Evolutionary conservation across 2,113 vertebrate genomes (phyloP).

Genomic region (Actinemys pallida): DNA sequence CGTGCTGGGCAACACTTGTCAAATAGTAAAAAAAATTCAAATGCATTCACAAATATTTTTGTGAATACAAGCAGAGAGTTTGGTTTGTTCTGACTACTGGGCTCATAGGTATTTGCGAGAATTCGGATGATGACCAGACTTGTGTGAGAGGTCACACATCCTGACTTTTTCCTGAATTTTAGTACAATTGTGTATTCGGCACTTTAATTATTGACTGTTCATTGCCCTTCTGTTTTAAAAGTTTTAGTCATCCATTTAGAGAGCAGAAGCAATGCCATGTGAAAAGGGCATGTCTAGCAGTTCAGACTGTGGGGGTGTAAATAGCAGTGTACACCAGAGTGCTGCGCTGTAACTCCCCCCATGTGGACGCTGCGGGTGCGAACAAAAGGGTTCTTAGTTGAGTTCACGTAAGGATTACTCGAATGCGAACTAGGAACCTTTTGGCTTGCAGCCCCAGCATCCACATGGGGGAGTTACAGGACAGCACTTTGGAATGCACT

Average conservation of each 20-base stretch:
- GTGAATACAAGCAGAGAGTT: background rate
- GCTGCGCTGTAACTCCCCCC: too few relatives aligned
- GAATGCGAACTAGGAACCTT: too few relatives aligned
- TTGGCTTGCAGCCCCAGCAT: too few relatives aligned
- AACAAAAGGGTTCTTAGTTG: too few relatives aligned
- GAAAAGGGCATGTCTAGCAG: background rate
- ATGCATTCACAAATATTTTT: conserved; percentile 14
- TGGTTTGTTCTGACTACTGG: conserved; percentile 46
- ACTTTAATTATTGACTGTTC: conserved; percentile 19
- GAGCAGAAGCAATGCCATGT: conserved; percentile 72
- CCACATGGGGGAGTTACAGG: too few relatives aligned
- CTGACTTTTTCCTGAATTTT: too few relatives aligned
- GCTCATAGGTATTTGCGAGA: conserved; percentile 47
- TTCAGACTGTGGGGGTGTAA: too few relatives aligned
- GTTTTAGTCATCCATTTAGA: conserved; percentile 57
- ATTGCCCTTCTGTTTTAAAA: conserved; percentile 63
- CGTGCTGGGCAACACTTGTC: background rate
- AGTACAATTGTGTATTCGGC: background rate
- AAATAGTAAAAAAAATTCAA: conserved; percentile 22
- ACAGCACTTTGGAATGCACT: too few relatives aligned
- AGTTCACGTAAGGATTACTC: too few relatives aligned
- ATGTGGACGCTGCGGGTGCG: too few relatives aligned
- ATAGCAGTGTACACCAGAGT: too few relatives aligned
- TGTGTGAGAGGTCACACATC: background rate
- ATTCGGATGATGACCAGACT: conserved; percentile 47